Evolutionary conservation across 1,140 invertebrate species (phyloP).

Genomic region (Drosophila baimaii): DNA sequence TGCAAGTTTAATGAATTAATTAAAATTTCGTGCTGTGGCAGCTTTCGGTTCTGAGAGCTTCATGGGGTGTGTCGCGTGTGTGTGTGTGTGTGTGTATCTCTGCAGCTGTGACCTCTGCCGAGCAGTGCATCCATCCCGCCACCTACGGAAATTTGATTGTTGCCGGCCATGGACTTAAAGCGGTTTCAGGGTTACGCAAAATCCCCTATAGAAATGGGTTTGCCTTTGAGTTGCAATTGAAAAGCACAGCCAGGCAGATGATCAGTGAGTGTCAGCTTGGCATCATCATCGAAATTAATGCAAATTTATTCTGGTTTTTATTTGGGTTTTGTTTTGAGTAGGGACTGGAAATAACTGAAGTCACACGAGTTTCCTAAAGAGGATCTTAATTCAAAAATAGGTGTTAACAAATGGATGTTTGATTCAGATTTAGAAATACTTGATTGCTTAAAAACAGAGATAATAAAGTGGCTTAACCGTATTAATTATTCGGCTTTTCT

Average conservation of each 20-base stretch:
- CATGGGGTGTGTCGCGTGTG: conserved; percentile 5
- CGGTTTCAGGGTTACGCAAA: conserved; percentile 37
- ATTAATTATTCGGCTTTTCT: no score
- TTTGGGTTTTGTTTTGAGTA: no score
- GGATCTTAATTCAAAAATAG: no score
- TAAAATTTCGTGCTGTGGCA: conserved; percentile 54
- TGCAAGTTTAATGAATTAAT: conserved; percentile 79
- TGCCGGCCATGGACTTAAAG: conserved; percentile 44
- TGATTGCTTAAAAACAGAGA: no score
- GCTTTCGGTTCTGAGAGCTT: conserved; percentile 22
- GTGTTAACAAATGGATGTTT: no score
- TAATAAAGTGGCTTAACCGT: no score
- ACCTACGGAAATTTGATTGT: conserved; percentile 67
- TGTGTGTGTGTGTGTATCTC: conserved; percentile 16
- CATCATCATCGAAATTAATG: background rate
- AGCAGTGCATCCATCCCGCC: conserved; percentile 38
- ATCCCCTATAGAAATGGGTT: conserved; percentile 14
- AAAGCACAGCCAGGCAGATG: background rate
- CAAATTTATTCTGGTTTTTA: background rate
- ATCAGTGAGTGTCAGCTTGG: background rate
- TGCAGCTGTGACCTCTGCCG: conserved; percentile 51
- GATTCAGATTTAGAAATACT: no score
- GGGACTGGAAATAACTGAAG: no score
- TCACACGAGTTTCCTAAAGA: no score
- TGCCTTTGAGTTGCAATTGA: conserved; percentile 4